Percentiles rank a stretch among this genome's conserved stretches.
These are phyloP conservation scores for Atrina japonica DNA, from an alignment of 2,888 invertebrate species.

Conservation along the genomic window DNA sequence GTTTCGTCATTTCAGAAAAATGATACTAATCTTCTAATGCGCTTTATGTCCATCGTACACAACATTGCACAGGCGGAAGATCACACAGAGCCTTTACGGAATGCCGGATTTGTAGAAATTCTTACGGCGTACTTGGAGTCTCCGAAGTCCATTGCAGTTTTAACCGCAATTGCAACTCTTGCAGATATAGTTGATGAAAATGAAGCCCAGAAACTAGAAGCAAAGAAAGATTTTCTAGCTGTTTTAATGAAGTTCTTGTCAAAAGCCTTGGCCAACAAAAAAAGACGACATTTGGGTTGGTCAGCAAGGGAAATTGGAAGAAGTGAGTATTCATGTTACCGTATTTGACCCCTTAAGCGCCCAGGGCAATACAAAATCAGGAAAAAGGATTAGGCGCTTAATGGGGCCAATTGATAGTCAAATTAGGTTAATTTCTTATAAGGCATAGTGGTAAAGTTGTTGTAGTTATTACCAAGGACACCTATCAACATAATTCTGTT, in stretches of 20 bases:
- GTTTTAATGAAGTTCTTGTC: slow-evolving; percentile 43
- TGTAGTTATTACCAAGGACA: too few species aligned
- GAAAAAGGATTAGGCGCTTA: too few species aligned
- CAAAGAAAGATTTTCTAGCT: slow-evolving; percentile 44
- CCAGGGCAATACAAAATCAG: too few species aligned
- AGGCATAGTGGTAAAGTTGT: too few species aligned
- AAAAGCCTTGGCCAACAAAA: slow-evolving; percentile 30
- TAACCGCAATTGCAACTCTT: slow-evolving; percentile 53
- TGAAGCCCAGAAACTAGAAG: slow-evolving; percentile 54
- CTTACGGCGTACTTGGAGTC: slow-evolving; percentile 53
- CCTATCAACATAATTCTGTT: too few species aligned
- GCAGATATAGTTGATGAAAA: slow-evolving; percentile 62
- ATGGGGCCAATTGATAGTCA: too few species aligned
- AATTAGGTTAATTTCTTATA: too few species aligned
- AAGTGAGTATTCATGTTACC: slow-evolving; percentile 34
- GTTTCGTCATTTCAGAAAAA: slow-evolving; percentile 8
- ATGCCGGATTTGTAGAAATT: slow-evolving; percentile 40
- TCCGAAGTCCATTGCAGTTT: slow-evolving; percentile 34
- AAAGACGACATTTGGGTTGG: slow-evolving; percentile 48
- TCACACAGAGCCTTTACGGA: slow-evolving; percentile 17
- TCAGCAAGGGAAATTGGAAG: slow-evolving; percentile 48
- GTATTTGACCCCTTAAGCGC: too few species aligned
- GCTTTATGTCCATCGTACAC: slow-evolving; percentile 31
- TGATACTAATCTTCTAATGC: not conserved
- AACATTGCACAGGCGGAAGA: slow-evolving; percentile 45